Evolutionary conservation across 2,797 vertebrate genomes (phyloP).

Genomic region (Dendrocincla tyrannina): DNA sequence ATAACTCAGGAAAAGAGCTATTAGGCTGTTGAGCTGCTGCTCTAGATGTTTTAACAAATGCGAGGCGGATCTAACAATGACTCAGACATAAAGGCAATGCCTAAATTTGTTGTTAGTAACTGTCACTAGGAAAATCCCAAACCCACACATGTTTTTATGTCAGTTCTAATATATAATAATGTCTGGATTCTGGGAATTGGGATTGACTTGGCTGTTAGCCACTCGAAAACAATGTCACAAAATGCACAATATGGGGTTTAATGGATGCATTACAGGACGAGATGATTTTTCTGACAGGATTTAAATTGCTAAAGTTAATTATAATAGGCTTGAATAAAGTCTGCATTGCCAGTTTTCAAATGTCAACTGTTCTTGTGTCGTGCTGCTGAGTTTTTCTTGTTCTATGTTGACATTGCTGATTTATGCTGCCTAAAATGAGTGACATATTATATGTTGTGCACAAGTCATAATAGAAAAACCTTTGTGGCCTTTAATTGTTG

Average conservation of each 20-base stretch:
- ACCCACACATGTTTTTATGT: neutral
- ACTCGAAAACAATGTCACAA: neutral
- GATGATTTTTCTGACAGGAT: neutral
- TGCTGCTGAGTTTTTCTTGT: neutral
- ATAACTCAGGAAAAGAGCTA: constrained; percentile 17
- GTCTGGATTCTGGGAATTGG: neutral
- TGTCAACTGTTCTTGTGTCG: neutral
- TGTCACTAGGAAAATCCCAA: constrained; percentile 24
- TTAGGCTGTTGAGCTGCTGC: neutral
- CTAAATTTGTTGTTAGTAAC: constrained; percentile 45
- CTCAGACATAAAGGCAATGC: neutral
- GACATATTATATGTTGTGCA: neutral
- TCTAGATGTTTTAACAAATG: neutral
- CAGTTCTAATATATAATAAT: neutral
- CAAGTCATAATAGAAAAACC: neutral
- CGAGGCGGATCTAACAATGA: neutral
- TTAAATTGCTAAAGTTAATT: neutral
- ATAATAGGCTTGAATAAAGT: neutral
- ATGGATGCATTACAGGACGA: neutral
- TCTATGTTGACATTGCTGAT: neutral
- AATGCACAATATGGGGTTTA: neutral
- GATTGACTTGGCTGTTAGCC: neutral
- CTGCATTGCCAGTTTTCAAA: constrained; percentile 14
- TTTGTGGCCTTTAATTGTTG: neutral
- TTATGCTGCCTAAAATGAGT: neutral